Evolutionary conservation across 2,797 vertebrate genomes (phyloP).

Genomic region (Numenius phaeopus): DNA sequence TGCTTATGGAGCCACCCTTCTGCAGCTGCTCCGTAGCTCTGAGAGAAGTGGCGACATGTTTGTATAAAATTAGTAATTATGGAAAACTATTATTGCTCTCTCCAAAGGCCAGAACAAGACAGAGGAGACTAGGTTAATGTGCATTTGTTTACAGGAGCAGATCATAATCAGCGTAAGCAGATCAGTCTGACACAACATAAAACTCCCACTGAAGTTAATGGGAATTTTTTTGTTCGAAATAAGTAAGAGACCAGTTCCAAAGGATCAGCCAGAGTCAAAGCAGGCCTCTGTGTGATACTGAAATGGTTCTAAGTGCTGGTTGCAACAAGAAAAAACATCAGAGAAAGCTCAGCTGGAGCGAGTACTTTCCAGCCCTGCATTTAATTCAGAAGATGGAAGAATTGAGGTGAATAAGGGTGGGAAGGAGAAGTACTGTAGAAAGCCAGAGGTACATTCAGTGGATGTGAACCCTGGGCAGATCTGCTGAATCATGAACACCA

Average conservation of each 20-base stretch:
- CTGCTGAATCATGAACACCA: not conserved
- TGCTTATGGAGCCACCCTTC: not conserved
- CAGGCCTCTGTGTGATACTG: not conserved
- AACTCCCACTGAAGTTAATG: not conserved
- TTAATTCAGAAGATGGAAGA: not conserved
- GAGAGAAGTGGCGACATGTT: accelerated
- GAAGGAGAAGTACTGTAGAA: not conserved
- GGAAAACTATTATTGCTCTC: not conserved
- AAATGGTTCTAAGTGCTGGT: not conserved
- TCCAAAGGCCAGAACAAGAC: not conserved
- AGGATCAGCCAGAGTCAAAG: not conserved
- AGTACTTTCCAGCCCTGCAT: not conserved
- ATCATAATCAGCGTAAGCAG: not conserved
- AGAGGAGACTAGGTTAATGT: not conserved
- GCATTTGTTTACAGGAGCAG: not conserved
- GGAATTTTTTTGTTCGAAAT: not conserved
- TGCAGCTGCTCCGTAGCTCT: not conserved
- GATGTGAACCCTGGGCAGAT: not conserved
- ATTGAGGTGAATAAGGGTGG: not conserved
- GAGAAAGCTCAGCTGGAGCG: not conserved
- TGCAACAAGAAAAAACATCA: not conserved
- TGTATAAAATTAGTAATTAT: not conserved
- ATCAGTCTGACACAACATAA: not conserved
- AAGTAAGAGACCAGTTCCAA: not conserved
- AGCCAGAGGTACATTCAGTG: not conserved